Evolutionary conservation across 2,113 vertebrate genomes (phyloP).

Genomic region (Noturus placidus): DNA sequence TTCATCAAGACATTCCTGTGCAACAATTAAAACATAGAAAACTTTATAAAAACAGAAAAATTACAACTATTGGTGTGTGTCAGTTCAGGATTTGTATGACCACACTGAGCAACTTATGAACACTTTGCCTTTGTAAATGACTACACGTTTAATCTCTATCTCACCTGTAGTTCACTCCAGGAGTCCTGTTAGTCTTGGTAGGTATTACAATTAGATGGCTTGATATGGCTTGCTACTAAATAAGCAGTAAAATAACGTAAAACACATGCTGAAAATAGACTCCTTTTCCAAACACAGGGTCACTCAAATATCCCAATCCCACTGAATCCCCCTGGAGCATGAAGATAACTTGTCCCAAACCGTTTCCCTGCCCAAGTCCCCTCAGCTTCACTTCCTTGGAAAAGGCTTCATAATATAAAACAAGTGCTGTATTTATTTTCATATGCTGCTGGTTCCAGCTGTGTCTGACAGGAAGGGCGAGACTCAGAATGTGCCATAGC

Average conservation of each 20-base stretch:
- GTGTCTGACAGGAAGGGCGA: constrained; percentile 25
- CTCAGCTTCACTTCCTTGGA: not conserved
- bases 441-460: constrained; percentile 33
- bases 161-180: not conserved
- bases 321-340: not conserved
- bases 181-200: not conserved
- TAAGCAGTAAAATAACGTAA: not conserved
- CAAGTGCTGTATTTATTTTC: constrained; percentile 26
- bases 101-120: not conserved
- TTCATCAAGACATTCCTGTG: not conserved
- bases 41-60: not conserved
- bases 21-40: not conserved
- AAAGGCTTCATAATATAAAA: not conserved
- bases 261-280: not conserved
- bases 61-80: not conserved
- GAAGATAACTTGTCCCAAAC: not conserved
- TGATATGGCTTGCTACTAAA: not conserved
- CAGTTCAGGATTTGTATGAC: not conserved
- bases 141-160: not conserved
- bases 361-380: not conserved
- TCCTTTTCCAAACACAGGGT: not conserved
- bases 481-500: not conserved
- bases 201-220: not conserved
- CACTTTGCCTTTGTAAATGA: not conserved
- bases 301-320: not conserved